Conservation (phyloP, 1,140 invertebrate species). For the Dendrolimus punctatus region DNA sequence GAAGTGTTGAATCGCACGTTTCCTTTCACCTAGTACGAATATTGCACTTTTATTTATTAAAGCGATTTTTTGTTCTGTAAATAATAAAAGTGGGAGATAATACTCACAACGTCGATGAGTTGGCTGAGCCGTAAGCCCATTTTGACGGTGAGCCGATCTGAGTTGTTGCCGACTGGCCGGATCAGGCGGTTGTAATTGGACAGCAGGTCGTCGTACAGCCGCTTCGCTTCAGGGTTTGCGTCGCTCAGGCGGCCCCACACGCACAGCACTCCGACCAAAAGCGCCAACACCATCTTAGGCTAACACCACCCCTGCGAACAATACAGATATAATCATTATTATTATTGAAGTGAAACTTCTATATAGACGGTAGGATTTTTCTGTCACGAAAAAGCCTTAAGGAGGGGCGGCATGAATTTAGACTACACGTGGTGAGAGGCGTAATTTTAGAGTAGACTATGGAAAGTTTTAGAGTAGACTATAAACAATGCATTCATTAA, state of each 20-base stretch:
- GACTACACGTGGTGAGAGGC: too few species aligned
- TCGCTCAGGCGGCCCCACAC: conserved; percentile 76
- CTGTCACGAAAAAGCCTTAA: too few species aligned
- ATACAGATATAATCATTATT: conserved; percentile 3
- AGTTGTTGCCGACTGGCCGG: conserved; percentile 96
- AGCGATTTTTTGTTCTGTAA: too few species aligned
- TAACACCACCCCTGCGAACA: conserved; percentile 82
- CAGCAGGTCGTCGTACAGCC: conserved; percentile 95
- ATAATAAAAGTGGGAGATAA: not conserved
- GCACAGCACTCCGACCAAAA: conserved; percentile 81
- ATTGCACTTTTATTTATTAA: too few species aligned
- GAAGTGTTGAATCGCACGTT: too few species aligned
- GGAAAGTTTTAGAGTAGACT: too few species aligned
- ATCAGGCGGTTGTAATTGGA: conserved; percentile 98
- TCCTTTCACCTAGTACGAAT: too few species aligned
- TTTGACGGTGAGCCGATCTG: conserved; percentile 95
- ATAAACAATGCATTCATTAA: too few species aligned
- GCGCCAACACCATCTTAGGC: conserved; percentile 84
- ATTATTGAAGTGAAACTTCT: too few species aligned
- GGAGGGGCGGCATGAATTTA: too few species aligned
- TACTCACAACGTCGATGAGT: conserved; percentile 98
- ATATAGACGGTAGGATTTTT: too few species aligned
- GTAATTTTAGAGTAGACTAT: too few species aligned
- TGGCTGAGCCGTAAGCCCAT: conserved; percentile 97
- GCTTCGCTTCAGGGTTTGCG: conserved; percentile 93